Percentiles rank a stretch among this genome's conserved stretches.
These are phyloP conservation scores for Rhinoraja longicauda DNA, from an alignment of 2,797 vertebrate genomes.

Conservation along the genomic window DNA sequence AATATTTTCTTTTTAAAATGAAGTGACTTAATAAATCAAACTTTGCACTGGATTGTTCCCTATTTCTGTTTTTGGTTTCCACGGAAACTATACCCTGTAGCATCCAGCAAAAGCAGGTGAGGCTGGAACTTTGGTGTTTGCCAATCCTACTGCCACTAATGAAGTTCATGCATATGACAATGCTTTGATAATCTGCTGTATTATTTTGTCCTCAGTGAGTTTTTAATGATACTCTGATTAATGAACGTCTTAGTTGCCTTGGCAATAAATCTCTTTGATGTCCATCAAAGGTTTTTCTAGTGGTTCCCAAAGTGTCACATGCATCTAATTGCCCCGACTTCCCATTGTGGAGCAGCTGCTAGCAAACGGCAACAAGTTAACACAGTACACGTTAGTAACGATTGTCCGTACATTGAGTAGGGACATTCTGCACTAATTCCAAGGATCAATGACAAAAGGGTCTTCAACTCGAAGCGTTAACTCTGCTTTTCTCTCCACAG, in stretches of 20 bases:
- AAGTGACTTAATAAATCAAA: background rate
- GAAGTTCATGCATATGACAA: background rate
- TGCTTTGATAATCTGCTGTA: background rate
- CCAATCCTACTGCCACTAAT: background rate
- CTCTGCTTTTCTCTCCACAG: too few relatives aligned
- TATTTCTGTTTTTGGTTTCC: background rate
- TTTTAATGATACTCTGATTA: background rate
- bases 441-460: background rate
- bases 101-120: background rate
- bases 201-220: background rate
- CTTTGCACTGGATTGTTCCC: background rate
- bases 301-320: background rate
- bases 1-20: background rate
- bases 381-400: background rate
- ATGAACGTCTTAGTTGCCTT: background rate
- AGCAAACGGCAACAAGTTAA: background rate
- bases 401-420: too few relatives aligned
- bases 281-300: background rate
- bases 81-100: background rate
- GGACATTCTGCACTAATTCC: background rate
- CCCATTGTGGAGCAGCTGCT: background rate
- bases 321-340: background rate
- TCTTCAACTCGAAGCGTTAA: too few relatives aligned
- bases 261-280: conserved; percentile 24
- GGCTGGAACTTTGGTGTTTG: background rate